Base-by-base conservation (phyloP, 1,140 invertebrate genomes). In the Orius laevigatus region DNA sequence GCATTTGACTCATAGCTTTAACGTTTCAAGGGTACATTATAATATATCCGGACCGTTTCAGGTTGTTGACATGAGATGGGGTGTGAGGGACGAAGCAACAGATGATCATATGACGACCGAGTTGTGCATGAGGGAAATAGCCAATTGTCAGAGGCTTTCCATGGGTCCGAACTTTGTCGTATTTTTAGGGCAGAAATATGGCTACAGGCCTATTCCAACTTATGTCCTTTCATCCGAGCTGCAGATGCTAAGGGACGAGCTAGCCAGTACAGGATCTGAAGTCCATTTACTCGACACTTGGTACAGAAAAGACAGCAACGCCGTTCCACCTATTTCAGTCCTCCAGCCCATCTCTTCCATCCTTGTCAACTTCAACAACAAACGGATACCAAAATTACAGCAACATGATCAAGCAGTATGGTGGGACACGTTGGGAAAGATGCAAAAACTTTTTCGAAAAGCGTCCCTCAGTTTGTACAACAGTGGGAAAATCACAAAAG, bases 41-140 rank as follows among this genome's bases (percentile, higher is more conserved):
- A 43, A 33, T 38, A 35, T 32, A 39, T 55, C 53, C 38, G 47
- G 32, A 14, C 32, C 33, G 34, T 55, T 58, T 1, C 56, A 94
- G 88, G 92, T 97, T 1, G 92, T 97, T 15, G 94, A 97, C 66
- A 97, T 98, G 93, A 72, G 93, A 63, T 98, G 94, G 93, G 94
- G 93, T 15, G 83, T 91, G 2, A 70, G 86, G 59, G 93, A 97
- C 59, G 92, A 97, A 67, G 91, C 92, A 0, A 97, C 92, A 0
- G 92, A 97, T 62, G 93, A 97, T 78, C 93, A 98, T 66, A 94
- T 96, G 90, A 97, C 93, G 6, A 96, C 92, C 0, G 88, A 96
- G 59, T 74, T 97, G 0, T 98, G 93, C 62, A 96, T 98, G 88
- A 78, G 86, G 53, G 94, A 97, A 70, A 97, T 98, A 50, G 81